Conservation (phyloP, 1,140 invertebrate species). For the Anagrus nilaparvatae region DNA sequence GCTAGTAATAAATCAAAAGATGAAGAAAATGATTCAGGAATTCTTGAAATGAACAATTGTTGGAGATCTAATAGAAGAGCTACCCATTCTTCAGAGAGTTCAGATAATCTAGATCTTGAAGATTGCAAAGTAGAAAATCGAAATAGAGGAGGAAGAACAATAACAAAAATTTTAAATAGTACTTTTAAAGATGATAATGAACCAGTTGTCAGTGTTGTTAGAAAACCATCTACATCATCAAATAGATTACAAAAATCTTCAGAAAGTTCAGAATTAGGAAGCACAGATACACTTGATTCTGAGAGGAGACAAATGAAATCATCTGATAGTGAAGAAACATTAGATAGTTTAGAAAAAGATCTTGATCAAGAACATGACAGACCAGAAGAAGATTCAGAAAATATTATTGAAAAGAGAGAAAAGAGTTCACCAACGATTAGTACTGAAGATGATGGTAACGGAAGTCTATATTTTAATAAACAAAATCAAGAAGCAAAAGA, state of each 20-base stretch:
- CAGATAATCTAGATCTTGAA: constrained; percentile 33
- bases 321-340: constrained; percentile 36
- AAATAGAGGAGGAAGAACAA: neutral
- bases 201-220: constrained; percentile 15
- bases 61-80: constrained; percentile 15
- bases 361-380: constrained; percentile 26
- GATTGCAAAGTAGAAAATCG: constrained; percentile 25
- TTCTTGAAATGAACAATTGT: constrained; percentile 4
- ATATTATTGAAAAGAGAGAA: neutral
- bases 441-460: neutral
- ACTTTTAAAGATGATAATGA: constrained; percentile 10
- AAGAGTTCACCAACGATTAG: neutral
- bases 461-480: too few species aligned
- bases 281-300: constrained; percentile 37
- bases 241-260: constrained; percentile 36
- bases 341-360: constrained; percentile 39
- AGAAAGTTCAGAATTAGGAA: constrained; percentile 38
- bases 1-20: constrained; percentile 12
- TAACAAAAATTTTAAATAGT: too few species aligned
- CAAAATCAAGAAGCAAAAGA: too few species aligned
- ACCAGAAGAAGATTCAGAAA: neutral
- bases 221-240: constrained; percentile 21
- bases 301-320: constrained; percentile 31
- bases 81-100: constrained; percentile 32
- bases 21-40: neutral